Base-by-base conservation (phyloP, 1,140 invertebrate species). In the Wasmannia auropunctata region DNA sequence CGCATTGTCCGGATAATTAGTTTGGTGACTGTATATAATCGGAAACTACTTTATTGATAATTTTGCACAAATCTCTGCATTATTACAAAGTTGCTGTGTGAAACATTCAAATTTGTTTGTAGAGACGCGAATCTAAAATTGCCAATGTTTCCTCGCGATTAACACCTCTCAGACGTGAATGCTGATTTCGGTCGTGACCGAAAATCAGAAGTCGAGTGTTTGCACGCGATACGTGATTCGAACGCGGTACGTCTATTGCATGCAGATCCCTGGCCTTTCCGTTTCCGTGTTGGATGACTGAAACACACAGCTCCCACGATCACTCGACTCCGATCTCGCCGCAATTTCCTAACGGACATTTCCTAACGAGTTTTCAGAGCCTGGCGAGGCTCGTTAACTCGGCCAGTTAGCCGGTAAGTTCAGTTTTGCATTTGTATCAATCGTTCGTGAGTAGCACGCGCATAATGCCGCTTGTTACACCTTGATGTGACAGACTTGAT, bases 311-410 rank as follows among this genome's bases (percentile, higher is more conserved):
- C 25, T 25, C 6, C 11, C 40, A 19, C 37, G 79, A 74, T 58
- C 54, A 58, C 40, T 54, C 16, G 46, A 2, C 28, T 58, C n/a
- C 16, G 40, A 70, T 54, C 67, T 51, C 49, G 22, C 22, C n/a
- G 25, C 67, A 25, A 83, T 83, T 72, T 60, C 54, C 49, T 72
- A 74, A 60, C 67, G 67, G 79, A 83, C 67, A 83, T 83, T 72
- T 83, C 67, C 67, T 83, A 58, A 83, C 37, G 67, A 83, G 67
- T 83, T 83, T 58, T 58, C 77, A 63, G 19, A 77, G 25, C 1
- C 34, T 51, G 16, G 14, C 10, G 16, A 56, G 34, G 22, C 34
- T 46, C 14, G 49, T 25, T 69, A 37, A 72, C 16, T 37, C 25
- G 14, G 14, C 37, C 28, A 74, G 51, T 58, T 74, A 74, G 14